These are phyloP conservation scores for Plutella xylostella DNA, from an alignment of 2,888 invertebrate genomes.

Conservation along the genomic window DNA sequence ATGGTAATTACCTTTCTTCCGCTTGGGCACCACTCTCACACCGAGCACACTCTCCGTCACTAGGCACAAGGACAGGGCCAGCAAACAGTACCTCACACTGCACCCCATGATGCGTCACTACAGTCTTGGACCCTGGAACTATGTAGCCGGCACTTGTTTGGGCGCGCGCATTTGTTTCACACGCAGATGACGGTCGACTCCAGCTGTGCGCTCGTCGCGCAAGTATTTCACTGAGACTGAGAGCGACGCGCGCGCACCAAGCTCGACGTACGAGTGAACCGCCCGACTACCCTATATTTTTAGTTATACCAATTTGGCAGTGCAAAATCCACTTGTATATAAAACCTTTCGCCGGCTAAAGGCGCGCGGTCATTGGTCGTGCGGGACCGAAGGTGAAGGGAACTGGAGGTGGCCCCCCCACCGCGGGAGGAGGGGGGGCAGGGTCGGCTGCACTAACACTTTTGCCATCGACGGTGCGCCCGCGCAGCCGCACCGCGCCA, in stretches of 20 bases:
- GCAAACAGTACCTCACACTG: constrained; percentile 62
- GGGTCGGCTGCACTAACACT: constrained; percentile 67
- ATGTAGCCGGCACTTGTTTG: constrained; percentile 39
- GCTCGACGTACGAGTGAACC: constrained; percentile 52
- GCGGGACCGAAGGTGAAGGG: constrained; percentile 61
- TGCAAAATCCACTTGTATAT: constrained; percentile 73
- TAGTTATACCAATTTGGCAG: constrained; percentile 70
- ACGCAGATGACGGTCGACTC: constrained; percentile 27
- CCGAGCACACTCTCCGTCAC: constrained; percentile 63
- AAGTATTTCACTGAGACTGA: too few relatives aligned
- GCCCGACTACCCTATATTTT: constrained; percentile 73
- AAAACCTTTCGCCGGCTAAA: constrained; percentile 73
- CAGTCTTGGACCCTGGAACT: neutral
- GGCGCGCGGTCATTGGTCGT: constrained; percentile 61
- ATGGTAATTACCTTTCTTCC: constrained; percentile 64
- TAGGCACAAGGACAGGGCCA: constrained; percentile 63
- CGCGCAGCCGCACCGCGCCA: constrained; percentile 33
- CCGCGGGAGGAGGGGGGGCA: constrained; percentile 43
- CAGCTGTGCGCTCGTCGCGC: constrained; percentile 19
- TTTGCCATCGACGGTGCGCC: constrained; percentile 55
- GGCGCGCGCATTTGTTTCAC: constrained; percentile 41
- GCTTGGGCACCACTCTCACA: constrained; percentile 67
- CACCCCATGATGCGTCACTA: constrained; percentile 47
- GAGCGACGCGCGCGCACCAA: constrained; percentile 29
- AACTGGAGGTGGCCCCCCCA: constrained; percentile 45